Conservation (phyloP, 2,797 vertebrate genomes). For the Manis crassicaudata region DNA sequence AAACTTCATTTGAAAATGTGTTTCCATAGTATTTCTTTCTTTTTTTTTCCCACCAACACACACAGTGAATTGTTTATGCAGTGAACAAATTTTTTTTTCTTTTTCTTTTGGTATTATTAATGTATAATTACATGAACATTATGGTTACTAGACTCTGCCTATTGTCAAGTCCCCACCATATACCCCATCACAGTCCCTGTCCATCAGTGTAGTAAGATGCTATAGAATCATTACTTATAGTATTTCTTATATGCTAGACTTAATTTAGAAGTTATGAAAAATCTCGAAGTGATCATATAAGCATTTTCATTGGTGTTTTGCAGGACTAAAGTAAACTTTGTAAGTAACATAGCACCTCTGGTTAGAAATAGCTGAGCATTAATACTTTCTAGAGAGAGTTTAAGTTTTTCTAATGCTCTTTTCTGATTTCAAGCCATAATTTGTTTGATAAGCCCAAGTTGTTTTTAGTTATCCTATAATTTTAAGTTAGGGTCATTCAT, state of each 20-base stretch:
- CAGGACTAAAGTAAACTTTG: neutral
- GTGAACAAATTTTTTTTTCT: too few relatives aligned
- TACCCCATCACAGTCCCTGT: too few relatives aligned
- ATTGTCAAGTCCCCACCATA: too few relatives aligned
- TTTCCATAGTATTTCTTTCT: neutral
- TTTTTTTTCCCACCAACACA: too few relatives aligned
- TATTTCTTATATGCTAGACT: neutral
- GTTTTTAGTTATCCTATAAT: neutral
- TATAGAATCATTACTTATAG: neutral
- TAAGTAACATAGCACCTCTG: neutral
- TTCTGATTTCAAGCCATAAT: neutral
- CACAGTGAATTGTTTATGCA: too few relatives aligned
- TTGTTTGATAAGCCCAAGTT: neutral
- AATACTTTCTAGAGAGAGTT: neutral
- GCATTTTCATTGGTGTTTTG: neutral
- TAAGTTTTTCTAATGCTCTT: neutral
- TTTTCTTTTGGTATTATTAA: too few relatives aligned
- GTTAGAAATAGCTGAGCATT: neutral
- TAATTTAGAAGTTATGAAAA: neutral
- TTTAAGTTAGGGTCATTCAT: neutral
- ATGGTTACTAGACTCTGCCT: too few relatives aligned
- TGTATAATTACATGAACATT: too few relatives aligned
- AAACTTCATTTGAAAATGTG: neutral
- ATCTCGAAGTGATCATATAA: neutral
- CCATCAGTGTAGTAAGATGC: too few relatives aligned